Base-by-base conservation (phyloP, 2,113 vertebrate genomes). In the Notarius quadriscutis region DNA sequence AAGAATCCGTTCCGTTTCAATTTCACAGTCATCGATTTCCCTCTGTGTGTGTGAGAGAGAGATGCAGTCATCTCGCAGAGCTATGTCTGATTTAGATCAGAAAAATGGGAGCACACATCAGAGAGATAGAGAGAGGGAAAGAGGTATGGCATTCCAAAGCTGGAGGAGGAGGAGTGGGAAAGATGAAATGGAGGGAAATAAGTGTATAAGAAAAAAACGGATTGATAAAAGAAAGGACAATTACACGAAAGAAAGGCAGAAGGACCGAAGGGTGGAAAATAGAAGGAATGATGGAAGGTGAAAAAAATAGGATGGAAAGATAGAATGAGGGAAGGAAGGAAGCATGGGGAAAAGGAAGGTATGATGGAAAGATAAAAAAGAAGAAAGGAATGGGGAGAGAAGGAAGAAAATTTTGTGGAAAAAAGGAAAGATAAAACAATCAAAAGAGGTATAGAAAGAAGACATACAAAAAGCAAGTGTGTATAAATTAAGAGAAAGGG, bases 21-120 rank as follows among this genome's bases (percentile, higher is more conserved):
- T 84, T 72, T 72, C 83, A 72, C 83, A 20, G 67, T 25, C 51
- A 84, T 84, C 65, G 83, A 72, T 84, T 84, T 72, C n/a, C 17
- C 48, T 55, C 27, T 72, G 50, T 84, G 41, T 67, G 65, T 50
- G 14, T 67, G 48, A 71, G 48, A 69, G 48, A 17, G 41, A 17
- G 25, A 53, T 2, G 27, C 83, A 57, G 65, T 72, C 83, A 58
- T 84, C 50, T 69, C 63, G 55, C 50, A 82, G 51, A 84, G 65
- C 27, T 27, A 15, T 34, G 65, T 84, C 65, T 84, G 83, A 84
- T 57, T 84, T 57, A 71, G 65, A 6, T 10, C 51, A 30, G 27
- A 84, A 72, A 84, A 84, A 84, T 57, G 0, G 11, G 50, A 27
- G 51, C 18, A 4, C 25, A 51, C 65, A 55, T 84, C 65, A 53